Percentiles rank a stretch among this genome's conserved stretches.
Evolutionary conservation across 2,888 invertebrate genomes (phyloP).

Genomic region (Cataglyphis rosenhaueri): DNA sequence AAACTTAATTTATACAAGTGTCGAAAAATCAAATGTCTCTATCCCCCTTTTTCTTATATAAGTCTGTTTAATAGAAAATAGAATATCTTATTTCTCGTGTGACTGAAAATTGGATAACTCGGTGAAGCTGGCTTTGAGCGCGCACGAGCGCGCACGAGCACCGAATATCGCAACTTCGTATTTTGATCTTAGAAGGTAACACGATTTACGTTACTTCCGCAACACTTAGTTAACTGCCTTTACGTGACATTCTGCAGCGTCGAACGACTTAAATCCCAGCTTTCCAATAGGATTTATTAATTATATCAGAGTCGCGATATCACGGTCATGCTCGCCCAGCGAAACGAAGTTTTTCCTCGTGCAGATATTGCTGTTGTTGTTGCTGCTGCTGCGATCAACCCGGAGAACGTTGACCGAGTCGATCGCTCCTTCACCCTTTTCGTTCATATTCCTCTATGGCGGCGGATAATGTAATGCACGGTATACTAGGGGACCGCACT

Average conservation of each 20-base stretch:
- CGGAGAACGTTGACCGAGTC: constrained; percentile 66
- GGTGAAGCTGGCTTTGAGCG: background rate
- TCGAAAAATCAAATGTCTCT: background rate
- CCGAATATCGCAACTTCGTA: background rate
- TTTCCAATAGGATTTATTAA: constrained; percentile 13
- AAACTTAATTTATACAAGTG: constrained; percentile 6
- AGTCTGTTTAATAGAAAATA: background rate
- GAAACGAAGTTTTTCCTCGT: background rate
- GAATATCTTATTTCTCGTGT: background rate
- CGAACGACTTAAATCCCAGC: constrained; percentile 6
- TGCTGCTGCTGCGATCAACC: background rate
- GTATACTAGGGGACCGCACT: constrained; percentile 58
- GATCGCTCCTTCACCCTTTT: constrained; percentile 64
- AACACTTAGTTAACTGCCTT: background rate
- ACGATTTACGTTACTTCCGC: constrained; percentile 13
- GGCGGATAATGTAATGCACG: constrained; percentile 64
- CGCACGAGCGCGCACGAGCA: background rate
- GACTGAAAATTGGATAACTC: background rate
- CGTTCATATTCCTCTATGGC: constrained; percentile 60
- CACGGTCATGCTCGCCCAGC: background rate
- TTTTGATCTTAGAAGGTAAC: constrained; percentile 7
- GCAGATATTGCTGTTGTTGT: background rate
- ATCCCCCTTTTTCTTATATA: background rate
- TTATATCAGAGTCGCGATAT: constrained; percentile 21
- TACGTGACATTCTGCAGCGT: background rate